Evolutionary conservation across 1,140 invertebrate genomes (phyloP), one percentile per base, ranked within the genome.

Genomic region (Drosophila serrata): DNA sequence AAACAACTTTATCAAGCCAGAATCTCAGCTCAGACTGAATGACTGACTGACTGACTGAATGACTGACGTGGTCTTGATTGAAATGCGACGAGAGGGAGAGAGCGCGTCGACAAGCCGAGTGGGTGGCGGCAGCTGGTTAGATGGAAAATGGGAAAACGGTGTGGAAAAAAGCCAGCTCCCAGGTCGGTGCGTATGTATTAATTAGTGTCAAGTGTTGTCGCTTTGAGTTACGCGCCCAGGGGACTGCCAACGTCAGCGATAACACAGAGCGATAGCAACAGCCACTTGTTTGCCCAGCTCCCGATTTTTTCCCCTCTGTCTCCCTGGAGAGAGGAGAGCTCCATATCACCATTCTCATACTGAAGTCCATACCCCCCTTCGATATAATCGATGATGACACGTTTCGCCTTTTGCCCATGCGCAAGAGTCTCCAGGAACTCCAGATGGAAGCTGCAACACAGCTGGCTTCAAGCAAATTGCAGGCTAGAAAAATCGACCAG

Each of bases 141-240:
- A 68, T 58, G 40, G 53, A 46, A 37, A 56, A 29, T 48, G 46
- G 45, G 51, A 42, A 43, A 60, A n/a, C 35, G 49, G 57, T 42
- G 53, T 51, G 33, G 29, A 31, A 35, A 51, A 31, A 43, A 37
- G 22, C 43, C 19, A 24, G 45, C 62, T 58, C 56, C 70, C 69
- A 64, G 35, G 70, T 62, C 57, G 75, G 78, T 88, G 84, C 84
- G 85, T 90, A 90, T 84, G 85, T 90, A 90, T 90, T 90, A 90
- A 90, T 90, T 90, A 90, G 85, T 90, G 85, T 90, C 85, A 90
- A 90, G 85, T 90, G 85, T 90, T 90, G 85, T 90, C 85, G 85
- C 85, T 90, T 90, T 90, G 85, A 90, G 85, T 90, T 90, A 90
- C 85, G 78, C 85, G 85, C 85, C 86, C 74, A 72, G 58, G 85